Conservation (phyloP, 2,888 invertebrate genomes). For the Mesopsocus fuscifrons region DNA sequence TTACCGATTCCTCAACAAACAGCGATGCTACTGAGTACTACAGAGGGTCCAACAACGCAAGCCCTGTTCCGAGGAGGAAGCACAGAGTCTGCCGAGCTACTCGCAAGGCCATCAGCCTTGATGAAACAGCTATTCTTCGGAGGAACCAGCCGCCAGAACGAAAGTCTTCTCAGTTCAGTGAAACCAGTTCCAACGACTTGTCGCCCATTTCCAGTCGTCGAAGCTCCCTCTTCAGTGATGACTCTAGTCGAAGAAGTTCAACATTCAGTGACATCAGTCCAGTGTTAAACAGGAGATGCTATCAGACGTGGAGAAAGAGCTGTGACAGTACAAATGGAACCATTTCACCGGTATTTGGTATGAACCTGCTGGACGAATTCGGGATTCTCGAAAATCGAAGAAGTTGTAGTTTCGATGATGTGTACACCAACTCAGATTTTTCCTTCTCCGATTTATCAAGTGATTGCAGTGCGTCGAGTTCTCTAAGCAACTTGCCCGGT, state of each 20-base stretch:
- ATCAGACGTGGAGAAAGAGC: not conserved
- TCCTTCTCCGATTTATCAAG: conserved; percentile 8
- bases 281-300: conserved; percentile 2
- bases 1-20: conserved; percentile 4
- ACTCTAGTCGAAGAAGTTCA: conserved; percentile 4
- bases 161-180: conserved; percentile 5
- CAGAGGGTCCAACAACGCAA: conserved; percentile 6
- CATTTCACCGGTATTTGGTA: conserved; percentile 2
- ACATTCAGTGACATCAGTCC: conserved; percentile 7
- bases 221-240: conserved; percentile 1
- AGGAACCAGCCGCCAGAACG: not conserved
- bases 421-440: conserved; percentile 4
- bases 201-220: conserved; percentile 2
- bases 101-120: conserved; percentile 7
- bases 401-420: conserved; percentile 7
- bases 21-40: conserved; percentile 8
- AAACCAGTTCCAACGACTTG: conserved; percentile 1
- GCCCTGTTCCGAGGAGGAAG: conserved; percentile 9
- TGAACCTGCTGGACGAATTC: conserved; percentile 1
- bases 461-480: conserved; percentile 7
- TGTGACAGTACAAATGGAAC: not conserved
- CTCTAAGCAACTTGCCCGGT: conserved; percentile 3
- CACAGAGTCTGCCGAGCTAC: not conserved
- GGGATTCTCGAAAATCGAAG: not conserved
- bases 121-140: not conserved